Evolutionary conservation across 2,888 invertebrate species (phyloP).

Genomic region (Coelinius sp.): DNA sequence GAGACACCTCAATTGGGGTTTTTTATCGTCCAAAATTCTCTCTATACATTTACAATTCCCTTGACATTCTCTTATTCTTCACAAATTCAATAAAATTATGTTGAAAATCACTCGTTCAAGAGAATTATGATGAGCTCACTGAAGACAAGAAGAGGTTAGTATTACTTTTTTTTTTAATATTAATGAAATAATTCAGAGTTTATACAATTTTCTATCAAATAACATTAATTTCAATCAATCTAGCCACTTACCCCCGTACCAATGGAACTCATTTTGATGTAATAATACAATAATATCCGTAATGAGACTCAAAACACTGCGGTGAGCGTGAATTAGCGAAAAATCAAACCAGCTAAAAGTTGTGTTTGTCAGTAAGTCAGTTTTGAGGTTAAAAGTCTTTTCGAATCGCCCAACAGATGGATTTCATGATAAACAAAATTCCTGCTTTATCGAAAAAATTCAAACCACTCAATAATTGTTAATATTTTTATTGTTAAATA

Average conservation of each 20-base stretch:
- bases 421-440: not conserved
- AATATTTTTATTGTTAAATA: conserved; percentile 70
- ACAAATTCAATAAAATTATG: no score
- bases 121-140: not conserved
- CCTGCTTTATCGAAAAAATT: not conserved
- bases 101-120: not conserved
- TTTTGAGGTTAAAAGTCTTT: not conserved
- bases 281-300: not conserved
- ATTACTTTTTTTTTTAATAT: not conserved
- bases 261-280: conserved; percentile 88
- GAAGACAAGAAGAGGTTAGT: conserved; percentile 26
- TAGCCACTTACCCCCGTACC: conserved; percentile 89
- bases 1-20: no score
- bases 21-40: no score
- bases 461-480: conserved; percentile 42
- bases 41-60: not conserved
- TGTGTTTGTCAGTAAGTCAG: conserved; percentile 50
- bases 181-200: conserved; percentile 45
- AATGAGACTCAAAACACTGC: conserved; percentile 31
- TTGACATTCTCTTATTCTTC: not conserved
- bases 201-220: conserved; percentile 41
- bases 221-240: conserved; percentile 16
- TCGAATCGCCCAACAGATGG: not conserved
- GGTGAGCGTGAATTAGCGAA: conserved; percentile 63
- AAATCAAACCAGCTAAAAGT: conserved; percentile 54